Percentiles rank a stretch among this genome's conserved stretches.
phyloP scores from a whole-genome alignment of 2,888 invertebrate species.

The Drosophila hamatofila region DNA sequence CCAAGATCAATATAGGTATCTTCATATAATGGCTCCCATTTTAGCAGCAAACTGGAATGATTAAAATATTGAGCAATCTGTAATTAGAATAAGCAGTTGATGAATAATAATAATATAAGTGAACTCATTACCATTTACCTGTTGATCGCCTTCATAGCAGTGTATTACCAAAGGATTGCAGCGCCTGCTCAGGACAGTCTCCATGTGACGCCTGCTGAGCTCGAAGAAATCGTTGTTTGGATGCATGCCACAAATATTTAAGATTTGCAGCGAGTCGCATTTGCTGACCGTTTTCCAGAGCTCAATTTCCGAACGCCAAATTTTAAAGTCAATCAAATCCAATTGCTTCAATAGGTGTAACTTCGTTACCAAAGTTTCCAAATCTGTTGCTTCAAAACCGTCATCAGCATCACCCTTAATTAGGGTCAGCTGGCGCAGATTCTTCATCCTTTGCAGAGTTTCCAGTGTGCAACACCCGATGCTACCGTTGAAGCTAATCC shows the following conservation, averaged over 20 bases:
- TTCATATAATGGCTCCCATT: neutral
- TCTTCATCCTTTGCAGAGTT: neutral
- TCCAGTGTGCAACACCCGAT: neutral
- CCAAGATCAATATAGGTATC: neutral
- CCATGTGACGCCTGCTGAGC: slow-evolving; percentile 10
- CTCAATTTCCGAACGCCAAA: slow-evolving; percentile 21
- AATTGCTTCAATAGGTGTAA: slow-evolving; percentile 25
- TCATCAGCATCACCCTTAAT: slow-evolving; percentile 11
- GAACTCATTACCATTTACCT: slow-evolving; percentile 11
- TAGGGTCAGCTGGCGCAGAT: slow-evolving; percentile 15
- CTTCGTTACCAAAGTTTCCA: neutral
- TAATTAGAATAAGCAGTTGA: neutral
- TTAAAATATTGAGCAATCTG: slow-evolving; percentile 33
- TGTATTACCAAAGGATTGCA: slow-evolving; percentile 8
- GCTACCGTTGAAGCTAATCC: neutral
- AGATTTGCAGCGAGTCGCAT: slow-evolving; percentile 7
- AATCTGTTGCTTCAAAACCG: neutral
- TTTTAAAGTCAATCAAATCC: slow-evolving; percentile 7
- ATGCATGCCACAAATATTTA: slow-evolving; percentile 25
- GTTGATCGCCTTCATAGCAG: slow-evolving; percentile 5
- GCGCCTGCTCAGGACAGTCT: slow-evolving; percentile 2
- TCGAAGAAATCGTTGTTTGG: slow-evolving; percentile 17
- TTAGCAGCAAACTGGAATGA: slow-evolving; percentile 10
- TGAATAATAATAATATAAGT: too few species aligned
- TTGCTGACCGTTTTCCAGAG: slow-evolving; percentile 32